Conservation (phyloP, 1,140 invertebrate genomes). For the Arctopsyche grandis region DNA sequence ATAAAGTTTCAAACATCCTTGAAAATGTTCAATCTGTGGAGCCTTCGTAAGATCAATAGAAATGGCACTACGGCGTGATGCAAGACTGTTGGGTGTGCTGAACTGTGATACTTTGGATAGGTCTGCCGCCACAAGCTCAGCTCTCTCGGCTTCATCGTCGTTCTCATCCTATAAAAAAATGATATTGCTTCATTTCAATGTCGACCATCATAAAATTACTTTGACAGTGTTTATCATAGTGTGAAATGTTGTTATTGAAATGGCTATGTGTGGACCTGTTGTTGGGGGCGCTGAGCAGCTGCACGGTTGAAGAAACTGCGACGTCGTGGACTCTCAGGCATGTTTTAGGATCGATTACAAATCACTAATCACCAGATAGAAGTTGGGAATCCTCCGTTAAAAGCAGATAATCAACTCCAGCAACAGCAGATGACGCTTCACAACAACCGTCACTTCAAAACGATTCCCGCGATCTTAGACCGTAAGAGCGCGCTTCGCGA, state of each 20-base stretch:
- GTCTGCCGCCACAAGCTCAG: conserved; percentile 63
- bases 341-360: neutral
- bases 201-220: neutral
- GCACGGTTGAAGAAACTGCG: conserved; percentile 17
- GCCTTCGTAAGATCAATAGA: conserved; percentile 56
- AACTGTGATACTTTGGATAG: conserved; percentile 56
- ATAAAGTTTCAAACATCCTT: conserved; percentile 74
- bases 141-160: conserved; percentile 68
- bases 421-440: neutral
- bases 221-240: neutral
- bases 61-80: conserved; percentile 51
- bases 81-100: conserved; percentile 57
- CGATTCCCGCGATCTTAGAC: neutral
- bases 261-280: conserved; percentile 2
- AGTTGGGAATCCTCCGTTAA: neutral
- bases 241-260: neutral
- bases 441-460: neutral
- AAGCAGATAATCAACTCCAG: neutral
- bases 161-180: conserved; percentile 60
- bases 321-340: conserved; percentile 13
- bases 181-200: neutral
- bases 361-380: too few relatives aligned
- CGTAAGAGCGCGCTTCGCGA: neutral
- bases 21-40: conserved; percentile 73
- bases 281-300: neutral